These are phyloP conservation scores for Oncorhynchus nerka DNA, from an alignment of 2,113 vertebrate genomes.

Conservation along the genomic window DNA sequence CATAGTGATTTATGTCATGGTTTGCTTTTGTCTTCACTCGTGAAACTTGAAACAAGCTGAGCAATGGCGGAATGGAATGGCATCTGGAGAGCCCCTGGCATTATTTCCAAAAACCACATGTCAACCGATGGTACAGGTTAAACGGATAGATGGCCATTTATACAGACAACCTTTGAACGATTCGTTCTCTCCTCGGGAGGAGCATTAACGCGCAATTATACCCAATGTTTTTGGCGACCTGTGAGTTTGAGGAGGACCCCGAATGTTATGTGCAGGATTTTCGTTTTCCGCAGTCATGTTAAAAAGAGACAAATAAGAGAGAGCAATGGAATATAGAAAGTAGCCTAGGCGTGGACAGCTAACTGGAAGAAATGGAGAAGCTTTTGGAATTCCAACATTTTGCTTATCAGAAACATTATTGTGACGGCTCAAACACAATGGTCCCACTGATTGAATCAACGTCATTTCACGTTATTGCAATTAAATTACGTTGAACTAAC, in stretches of 20 bases:
- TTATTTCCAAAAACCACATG: neutral
- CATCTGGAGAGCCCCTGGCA: neutral
- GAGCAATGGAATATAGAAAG: conserved; percentile 27
- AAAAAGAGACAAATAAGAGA: conserved; percentile 22
- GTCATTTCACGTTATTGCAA: no score
- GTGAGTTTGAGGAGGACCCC: conserved; percentile 32
- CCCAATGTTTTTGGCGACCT: conserved; percentile 31
- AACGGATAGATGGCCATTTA: conserved; percentile 32
- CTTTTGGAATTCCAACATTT: conserved; percentile 84
- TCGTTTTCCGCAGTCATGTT: conserved; percentile 2
- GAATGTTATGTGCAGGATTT: conserved; percentile 38
- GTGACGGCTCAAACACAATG: conserved; percentile 81
- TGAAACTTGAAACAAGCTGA: neutral
- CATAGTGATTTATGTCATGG: neutral
- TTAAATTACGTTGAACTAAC: no score
- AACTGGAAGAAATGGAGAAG: conserved; percentile 69
- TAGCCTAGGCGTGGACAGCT: conserved; percentile 50
- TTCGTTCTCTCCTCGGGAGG: conserved; percentile 8
- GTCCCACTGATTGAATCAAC: conserved; percentile 18
- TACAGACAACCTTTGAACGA: conserved; percentile 22
- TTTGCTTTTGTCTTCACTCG: neutral
- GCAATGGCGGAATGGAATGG: neutral
- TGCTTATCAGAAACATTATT: conserved; percentile 85
- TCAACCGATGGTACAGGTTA: conserved; percentile 1
- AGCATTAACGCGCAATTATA: conserved; percentile 23